phyloP scores from a whole-genome alignment of 2,797 vertebrate species.

The Eulemur coronatus region DNA sequence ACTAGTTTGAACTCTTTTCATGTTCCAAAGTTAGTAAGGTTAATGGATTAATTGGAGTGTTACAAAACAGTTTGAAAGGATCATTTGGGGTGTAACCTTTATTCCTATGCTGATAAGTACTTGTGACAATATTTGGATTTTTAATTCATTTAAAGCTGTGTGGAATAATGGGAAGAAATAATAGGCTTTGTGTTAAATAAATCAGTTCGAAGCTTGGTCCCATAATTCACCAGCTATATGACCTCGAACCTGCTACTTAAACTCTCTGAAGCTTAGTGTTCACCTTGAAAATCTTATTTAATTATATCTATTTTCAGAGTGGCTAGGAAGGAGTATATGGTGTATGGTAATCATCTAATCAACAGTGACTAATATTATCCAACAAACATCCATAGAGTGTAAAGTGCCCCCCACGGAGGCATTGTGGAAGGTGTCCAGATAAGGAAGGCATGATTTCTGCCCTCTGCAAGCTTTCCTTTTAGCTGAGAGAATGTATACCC shows the following conservation, averaged over 20 bases:
- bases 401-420: not conserved
- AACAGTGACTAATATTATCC: not conserved
- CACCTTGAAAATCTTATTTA: not conserved
- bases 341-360: not conserved
- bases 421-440: not conserved
- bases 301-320: not conserved
- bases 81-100: not conserved
- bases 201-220: not conserved
- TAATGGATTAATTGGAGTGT: constrained; percentile 45
- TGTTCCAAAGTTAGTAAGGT: not conserved
- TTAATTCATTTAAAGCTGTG: not conserved
- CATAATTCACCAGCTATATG: not conserved
- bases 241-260: not conserved
- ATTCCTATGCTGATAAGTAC: not conserved
- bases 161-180: not conserved
- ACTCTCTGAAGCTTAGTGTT: not conserved
- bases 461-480: not conserved
- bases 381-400: not conserved
- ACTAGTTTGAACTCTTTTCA: not conserved
- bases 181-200: not conserved
- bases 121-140: not conserved
- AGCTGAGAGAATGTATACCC: not conserved
- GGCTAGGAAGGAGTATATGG: not conserved
- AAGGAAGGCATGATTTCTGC: not conserved
- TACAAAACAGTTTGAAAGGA: not conserved